phyloP scores from a whole-genome alignment of 2,113 vertebrate genomes.

The Rostratula benghalensis region DNA sequence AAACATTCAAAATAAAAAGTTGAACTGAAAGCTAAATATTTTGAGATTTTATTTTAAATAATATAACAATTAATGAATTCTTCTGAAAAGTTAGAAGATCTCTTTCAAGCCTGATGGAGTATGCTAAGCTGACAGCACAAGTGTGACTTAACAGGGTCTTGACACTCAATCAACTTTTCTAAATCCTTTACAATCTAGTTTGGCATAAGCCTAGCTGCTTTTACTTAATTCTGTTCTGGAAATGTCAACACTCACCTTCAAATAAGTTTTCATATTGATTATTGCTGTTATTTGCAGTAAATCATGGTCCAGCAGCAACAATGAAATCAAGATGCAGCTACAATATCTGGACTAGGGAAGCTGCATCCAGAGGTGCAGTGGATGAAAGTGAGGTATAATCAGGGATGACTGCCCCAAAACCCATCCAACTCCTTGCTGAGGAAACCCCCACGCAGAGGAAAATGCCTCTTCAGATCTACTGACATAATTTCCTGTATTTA shows the following conservation, averaged over 20 bases:
- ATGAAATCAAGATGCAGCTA: background rate
- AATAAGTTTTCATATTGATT: background rate
- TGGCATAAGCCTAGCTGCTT: background rate
- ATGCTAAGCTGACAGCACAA: background rate
- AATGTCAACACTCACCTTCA: background rate
- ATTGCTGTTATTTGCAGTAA: background rate
- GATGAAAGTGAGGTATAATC: background rate
- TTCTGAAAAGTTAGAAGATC: background rate
- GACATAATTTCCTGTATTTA: background rate
- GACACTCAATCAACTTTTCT: background rate
- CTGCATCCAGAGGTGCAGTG: background rate
- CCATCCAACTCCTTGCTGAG: background rate
- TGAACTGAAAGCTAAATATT: background rate
- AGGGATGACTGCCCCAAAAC: accelerated
- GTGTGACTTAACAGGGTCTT: background rate
- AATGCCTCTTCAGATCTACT: background rate
- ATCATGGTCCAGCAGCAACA: background rate
- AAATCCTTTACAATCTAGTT: background rate
- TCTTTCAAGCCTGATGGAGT: background rate
- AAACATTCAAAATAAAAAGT: background rate
- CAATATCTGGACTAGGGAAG: background rate
- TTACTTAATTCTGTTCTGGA: background rate
- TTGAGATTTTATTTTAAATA: background rate
- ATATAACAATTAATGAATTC: background rate
- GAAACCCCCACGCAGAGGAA: background rate